A percentile compares a stretch with the other conserved stretches of the same genome.
These are phyloP conservation scores for Bufotes viridis DNA, from an alignment of 2,797 vertebrate species.

Conservation along the genomic window DNA sequence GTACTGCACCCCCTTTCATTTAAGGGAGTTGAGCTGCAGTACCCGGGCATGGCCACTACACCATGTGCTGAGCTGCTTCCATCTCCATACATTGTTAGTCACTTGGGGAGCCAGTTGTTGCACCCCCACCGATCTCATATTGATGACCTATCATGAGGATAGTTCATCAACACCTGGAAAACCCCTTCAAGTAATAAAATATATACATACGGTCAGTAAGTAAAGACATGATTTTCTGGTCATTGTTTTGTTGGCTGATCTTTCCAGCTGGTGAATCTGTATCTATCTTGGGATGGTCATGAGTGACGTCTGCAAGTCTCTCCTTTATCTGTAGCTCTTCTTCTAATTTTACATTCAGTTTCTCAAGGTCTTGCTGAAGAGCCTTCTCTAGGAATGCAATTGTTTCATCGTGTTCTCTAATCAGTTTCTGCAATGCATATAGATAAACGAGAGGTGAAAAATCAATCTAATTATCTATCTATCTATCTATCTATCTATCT, in stretches of 20 bases:
- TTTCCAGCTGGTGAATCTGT: not conserved
- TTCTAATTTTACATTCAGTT: not conserved
- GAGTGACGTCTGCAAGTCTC: not conserved
- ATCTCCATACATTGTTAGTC: too few relatives aligned
- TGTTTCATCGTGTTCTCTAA: constrained; percentile 35
- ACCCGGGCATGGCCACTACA: too few relatives aligned
- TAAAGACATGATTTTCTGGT: constrained; percentile 59
- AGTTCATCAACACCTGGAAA: too few relatives aligned
- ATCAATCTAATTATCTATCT: not conserved
- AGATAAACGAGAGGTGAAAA: not conserved
- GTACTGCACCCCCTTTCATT: too few relatives aligned
- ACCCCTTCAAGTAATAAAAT: not conserved
- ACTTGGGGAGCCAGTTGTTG: too few relatives aligned
- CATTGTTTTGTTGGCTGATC: not conserved
- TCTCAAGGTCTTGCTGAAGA: constrained; percentile 40
- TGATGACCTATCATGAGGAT: not conserved
- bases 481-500: not conserved
- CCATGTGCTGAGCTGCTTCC: too few relatives aligned
- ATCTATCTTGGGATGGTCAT: not conserved
- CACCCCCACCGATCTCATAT: too few relatives aligned
- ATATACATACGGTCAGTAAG: constrained; percentile 62
- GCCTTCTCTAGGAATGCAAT: constrained; percentile 38
- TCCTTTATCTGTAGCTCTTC: not conserved
- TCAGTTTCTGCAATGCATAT: constrained; percentile 30
- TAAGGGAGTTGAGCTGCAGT: too few relatives aligned